phyloP scores from a whole-genome alignment of 2,113 vertebrate genomes.

The Oreochromis aureus region DNA sequence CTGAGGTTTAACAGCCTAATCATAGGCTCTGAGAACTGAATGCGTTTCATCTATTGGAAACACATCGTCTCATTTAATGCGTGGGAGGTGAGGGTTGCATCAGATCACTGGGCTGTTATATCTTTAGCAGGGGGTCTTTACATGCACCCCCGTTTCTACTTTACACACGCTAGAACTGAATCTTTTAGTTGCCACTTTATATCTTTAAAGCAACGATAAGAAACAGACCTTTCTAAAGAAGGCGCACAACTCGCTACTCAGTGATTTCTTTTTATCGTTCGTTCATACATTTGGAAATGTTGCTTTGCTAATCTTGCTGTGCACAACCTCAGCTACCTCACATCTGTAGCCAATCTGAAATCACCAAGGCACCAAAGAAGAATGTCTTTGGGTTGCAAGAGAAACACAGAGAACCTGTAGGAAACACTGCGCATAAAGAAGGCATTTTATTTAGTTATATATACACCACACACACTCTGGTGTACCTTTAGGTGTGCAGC shows the following conservation, averaged over 20 bases:
- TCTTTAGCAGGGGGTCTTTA: not conserved
- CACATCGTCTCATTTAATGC: not conserved
- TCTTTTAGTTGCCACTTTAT: not conserved
- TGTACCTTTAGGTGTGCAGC: not conserved
- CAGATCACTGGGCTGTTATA: not conserved
- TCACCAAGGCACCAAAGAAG: not conserved
- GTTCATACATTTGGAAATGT: not conserved
- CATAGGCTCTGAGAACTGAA: not conserved
- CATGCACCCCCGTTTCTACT: accelerated
- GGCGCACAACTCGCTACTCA: accelerated
- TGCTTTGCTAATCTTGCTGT: not conserved
- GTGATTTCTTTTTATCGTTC: not conserved
- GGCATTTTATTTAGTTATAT: not conserved
- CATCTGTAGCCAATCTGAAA: not conserved
- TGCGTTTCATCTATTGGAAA: not conserved
- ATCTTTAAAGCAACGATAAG: not conserved
- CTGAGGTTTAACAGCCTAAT: not conserved
- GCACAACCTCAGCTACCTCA: not conserved
- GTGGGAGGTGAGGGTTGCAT: not conserved
- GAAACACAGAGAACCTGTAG: not conserved
- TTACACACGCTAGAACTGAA: not conserved
- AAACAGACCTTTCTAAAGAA: not conserved
- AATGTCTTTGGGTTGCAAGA: not conserved
- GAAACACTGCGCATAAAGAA: not conserved
- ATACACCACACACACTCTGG: not conserved